Percentiles rank a stretch among this genome's conserved stretches.
Evolutionary conservation across 2,797 vertebrate species (phyloP).

Genomic region (Neosalanx taihuensis): DNA sequence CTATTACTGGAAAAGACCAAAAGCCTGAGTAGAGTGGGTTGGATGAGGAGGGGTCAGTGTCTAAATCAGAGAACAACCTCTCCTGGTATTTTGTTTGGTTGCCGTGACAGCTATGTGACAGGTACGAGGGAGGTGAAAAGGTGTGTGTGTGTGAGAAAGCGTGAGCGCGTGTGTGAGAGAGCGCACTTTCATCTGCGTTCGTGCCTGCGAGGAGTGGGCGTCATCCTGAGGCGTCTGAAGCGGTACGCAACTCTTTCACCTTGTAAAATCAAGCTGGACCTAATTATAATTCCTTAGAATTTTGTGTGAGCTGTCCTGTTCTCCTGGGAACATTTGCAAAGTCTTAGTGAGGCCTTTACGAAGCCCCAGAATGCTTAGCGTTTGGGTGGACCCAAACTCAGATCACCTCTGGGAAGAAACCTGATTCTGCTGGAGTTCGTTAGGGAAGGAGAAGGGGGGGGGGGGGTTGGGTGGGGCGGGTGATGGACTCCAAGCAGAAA

Average conservation of each 20-base stretch:
- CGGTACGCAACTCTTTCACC: neutral
- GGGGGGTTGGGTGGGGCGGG: neutral
- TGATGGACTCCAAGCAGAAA: neutral
- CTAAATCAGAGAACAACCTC: slow-evolving; percentile 8
- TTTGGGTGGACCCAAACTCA: neutral
- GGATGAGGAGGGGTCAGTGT: neutral
- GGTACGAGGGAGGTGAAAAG: slow-evolving; percentile 42
- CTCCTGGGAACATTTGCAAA: neutral
- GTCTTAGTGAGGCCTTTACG: neutral
- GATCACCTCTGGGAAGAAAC: neutral
- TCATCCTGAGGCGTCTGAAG: neutral
- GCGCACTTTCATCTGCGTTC: neutral
- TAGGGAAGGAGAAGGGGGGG: neutral
- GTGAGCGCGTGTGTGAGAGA: slow-evolving; percentile 21
- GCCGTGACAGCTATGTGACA: slow-evolving; percentile 41
- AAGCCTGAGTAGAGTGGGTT: neutral
- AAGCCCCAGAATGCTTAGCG: neutral
- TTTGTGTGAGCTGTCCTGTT: neutral
- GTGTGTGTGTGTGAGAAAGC: neutral
- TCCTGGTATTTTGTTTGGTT: slow-evolving; percentile 42
- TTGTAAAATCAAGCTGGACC: neutral
- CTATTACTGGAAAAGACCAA: slow-evolving; percentile 19
- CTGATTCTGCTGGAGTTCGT: neutral
- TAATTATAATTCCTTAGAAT: neutral
- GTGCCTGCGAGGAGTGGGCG: slow-evolving; percentile 11